Percentiles rank a stretch among this genome's conserved stretches.
Evolutionary conservation across 2,797 vertebrate species (phyloP).

Genomic region (Gallinago solitaria): DNA sequence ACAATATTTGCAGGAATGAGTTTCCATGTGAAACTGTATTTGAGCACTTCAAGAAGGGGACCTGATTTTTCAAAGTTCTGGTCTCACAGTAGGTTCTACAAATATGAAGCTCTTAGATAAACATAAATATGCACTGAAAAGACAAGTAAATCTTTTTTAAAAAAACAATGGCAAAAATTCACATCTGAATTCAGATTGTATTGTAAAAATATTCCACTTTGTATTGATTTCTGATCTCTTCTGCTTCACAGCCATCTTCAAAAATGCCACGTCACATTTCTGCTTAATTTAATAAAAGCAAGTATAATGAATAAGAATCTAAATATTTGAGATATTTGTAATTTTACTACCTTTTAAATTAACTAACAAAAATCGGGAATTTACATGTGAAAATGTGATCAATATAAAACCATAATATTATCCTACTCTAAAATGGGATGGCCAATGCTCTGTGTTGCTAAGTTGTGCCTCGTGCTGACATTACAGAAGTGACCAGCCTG

Average conservation of each 20-base stretch:
- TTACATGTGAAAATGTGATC: neutral
- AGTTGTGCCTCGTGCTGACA: neutral
- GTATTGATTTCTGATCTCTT: neutral
- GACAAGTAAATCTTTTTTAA: neutral
- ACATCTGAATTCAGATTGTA: neutral
- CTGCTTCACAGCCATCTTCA: neutral
- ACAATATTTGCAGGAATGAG: neutral
- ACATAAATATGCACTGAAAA: neutral
- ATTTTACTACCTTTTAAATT: neutral
- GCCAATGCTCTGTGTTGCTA: neutral
- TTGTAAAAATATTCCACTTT: neutral
- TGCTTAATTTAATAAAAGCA: neutral
- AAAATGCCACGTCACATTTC: neutral
- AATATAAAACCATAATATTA: neutral
- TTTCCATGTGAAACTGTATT: neutral
- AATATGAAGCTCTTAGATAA: neutral
- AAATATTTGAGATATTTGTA: neutral
- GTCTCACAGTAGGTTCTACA: neutral
- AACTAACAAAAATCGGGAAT: neutral
- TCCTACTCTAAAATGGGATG: neutral
- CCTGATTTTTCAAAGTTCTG: neutral
- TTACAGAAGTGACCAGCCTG: neutral
- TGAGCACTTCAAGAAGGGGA: rapidly evolving
- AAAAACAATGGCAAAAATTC: neutral
- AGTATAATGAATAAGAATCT: neutral